These are phyloP conservation scores for Trialeurodes vaporariorum DNA, from an alignment of 1,140 invertebrate species.

Conservation along the genomic window DNA sequence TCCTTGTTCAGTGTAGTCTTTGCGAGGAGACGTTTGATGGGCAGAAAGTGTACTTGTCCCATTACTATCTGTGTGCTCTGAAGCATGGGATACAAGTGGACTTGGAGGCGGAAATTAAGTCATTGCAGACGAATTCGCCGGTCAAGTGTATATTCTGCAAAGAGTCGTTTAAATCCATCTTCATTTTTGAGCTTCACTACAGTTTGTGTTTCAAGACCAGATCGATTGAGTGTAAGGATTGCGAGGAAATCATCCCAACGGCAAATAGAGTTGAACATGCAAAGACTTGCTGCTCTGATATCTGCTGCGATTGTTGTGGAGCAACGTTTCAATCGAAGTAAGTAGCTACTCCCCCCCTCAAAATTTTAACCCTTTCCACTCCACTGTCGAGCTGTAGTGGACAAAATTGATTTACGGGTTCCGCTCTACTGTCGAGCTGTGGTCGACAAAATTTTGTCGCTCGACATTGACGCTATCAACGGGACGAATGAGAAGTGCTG, in stretches of 20 bases:
- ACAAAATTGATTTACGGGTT: too few relatives aligned
- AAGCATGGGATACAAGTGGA: background rate
- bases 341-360: too few relatives aligned
- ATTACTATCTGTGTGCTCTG: background rate
- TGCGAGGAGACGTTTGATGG: background rate
- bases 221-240: background rate
- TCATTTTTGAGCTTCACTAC: background rate
- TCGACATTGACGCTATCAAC: too few relatives aligned
- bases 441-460: too few relatives aligned
- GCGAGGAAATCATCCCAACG: background rate
- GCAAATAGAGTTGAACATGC: background rate
- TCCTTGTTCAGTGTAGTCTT: background rate
- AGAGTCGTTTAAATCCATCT: background rate
- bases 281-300: background rate
- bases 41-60: background rate
- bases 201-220: background rate
- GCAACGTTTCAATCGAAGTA: background rate
- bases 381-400: too few relatives aligned
- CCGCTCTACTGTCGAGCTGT: too few relatives aligned
- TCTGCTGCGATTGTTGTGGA: background rate
- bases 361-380: too few relatives aligned
- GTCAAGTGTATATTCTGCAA: background rate
- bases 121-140: background rate
- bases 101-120: background rate
- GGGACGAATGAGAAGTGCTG: too few relatives aligned